phyloP scores from a whole-genome alignment of 2,888 invertebrate species.

The Mesodorylaimus sp. region DNA sequence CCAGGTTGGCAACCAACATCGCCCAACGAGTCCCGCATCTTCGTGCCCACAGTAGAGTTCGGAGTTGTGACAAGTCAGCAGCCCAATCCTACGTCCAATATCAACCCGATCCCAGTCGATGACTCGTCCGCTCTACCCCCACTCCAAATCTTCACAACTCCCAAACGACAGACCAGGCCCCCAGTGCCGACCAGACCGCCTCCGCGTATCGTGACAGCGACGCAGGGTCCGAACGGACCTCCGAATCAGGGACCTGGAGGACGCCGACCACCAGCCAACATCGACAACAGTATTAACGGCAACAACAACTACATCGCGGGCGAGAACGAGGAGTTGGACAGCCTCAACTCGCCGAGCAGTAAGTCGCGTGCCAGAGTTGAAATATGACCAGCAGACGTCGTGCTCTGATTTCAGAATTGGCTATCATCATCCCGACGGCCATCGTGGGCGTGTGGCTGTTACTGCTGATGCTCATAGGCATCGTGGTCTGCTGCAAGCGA shows the following conservation, averaged over 20 bases:
- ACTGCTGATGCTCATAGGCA: slow-evolving; percentile 22
- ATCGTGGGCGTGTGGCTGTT: slow-evolving; percentile 27
- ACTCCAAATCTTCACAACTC: slow-evolving; percentile 1
- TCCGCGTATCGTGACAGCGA: not conserved
- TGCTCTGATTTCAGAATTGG: slow-evolving; percentile 15
- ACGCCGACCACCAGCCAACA: no score
- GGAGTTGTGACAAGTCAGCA: not conserved
- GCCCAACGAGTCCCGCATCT: no score
- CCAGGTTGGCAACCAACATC: not conserved
- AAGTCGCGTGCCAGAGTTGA: no score
- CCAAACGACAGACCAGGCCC: not conserved
- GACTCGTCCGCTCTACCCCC: not conserved
- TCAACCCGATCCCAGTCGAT: not conserved
- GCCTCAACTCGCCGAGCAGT: not conserved
- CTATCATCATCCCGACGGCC: slow-evolving; percentile 22
- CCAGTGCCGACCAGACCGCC: slow-evolving; percentile 2
- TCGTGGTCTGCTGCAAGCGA: slow-evolving; percentile 22
- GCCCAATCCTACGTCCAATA: not conserved
- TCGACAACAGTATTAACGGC: no score
- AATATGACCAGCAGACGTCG: no score
- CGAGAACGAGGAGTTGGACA: not conserved
- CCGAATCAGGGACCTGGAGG: not conserved
- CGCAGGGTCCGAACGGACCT: not conserved
- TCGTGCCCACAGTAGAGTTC: no score
- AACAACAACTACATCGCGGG: no score